Percentiles rank a stretch among this genome's conserved stretches.
These are phyloP conservation scores for Pycnonotus jocosus DNA, from an alignment of 2,113 vertebrate genomes.

Conservation along the genomic window DNA sequence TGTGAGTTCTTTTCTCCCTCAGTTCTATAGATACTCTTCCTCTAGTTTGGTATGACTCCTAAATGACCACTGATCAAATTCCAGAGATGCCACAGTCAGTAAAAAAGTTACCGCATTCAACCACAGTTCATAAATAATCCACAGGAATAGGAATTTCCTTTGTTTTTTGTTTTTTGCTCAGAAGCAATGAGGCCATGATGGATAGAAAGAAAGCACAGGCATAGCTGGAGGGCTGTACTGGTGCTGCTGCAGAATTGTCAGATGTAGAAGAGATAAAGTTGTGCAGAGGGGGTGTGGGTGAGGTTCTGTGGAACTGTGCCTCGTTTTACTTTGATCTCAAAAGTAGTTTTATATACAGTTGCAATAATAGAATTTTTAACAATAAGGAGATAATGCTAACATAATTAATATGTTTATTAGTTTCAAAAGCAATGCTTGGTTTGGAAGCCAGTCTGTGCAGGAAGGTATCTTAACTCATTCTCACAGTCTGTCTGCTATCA, in stretches of 20 bases:
- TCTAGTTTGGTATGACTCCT: neutral
- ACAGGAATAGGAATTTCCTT: neutral
- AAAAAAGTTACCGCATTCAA: neutral
- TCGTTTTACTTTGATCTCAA: neutral
- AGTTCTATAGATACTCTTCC: neutral
- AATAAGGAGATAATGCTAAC: neutral
- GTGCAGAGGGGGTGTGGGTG: neutral
- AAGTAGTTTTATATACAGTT: neutral
- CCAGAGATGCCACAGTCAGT: neutral
- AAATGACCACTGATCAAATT: neutral
- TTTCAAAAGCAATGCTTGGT: neutral
- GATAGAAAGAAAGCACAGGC: neutral
- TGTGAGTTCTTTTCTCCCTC: neutral
- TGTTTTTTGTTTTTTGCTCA: neutral
- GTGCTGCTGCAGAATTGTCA: neutral
- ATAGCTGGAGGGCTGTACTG: neutral
- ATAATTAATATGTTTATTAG: neutral
- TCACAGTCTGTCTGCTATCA: neutral
- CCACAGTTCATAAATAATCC: neutral
- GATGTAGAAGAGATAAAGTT: neutral
- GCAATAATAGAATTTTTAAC: neutral
- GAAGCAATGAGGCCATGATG: neutral
- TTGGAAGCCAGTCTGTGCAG: neutral
- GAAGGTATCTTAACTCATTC: neutral
- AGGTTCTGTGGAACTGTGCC: neutral